Conservation (phyloP, 2,113 vertebrate species). For the Cnemophilus loriae region DNA sequence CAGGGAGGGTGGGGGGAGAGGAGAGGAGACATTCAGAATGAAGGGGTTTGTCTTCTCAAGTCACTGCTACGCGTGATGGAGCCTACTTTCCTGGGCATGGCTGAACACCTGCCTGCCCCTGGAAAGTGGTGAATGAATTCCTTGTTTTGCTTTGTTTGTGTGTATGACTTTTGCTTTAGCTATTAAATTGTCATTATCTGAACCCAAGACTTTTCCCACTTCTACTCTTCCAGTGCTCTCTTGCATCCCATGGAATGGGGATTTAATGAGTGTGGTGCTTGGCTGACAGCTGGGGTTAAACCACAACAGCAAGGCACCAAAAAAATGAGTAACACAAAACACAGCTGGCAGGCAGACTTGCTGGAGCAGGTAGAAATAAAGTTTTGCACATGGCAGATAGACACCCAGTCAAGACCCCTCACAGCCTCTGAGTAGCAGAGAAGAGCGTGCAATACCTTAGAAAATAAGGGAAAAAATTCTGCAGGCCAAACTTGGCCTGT, state of each 20-base stretch:
- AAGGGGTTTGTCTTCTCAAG: not conserved
- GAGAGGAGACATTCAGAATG: not conserved
- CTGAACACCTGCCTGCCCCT: not conserved
- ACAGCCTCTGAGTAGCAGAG: not conserved
- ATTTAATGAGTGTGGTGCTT: not conserved
- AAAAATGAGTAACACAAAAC: not conserved
- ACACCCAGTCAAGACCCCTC: not conserved
- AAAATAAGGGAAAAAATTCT: not conserved
- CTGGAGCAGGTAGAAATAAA: not conserved
- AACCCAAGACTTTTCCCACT: not conserved
- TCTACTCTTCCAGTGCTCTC: not conserved
- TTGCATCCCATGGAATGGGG: not conserved
- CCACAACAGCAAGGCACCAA: not conserved
- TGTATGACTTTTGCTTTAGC: not conserved
- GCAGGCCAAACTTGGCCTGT: not conserved
- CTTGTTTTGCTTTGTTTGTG: not conserved
- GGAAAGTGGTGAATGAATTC: not conserved
- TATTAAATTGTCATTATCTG: not conserved
- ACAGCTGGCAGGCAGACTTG: not conserved
- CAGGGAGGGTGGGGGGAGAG: not conserved
- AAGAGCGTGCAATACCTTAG: not conserved
- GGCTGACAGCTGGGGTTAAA: not conserved
- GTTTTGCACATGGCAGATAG: not conserved
- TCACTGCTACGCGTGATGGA: rapidly evolving
- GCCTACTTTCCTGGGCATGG: not conserved